Conservation (phyloP, 2,797 vertebrate species). For the Danio choprae region DNA sequence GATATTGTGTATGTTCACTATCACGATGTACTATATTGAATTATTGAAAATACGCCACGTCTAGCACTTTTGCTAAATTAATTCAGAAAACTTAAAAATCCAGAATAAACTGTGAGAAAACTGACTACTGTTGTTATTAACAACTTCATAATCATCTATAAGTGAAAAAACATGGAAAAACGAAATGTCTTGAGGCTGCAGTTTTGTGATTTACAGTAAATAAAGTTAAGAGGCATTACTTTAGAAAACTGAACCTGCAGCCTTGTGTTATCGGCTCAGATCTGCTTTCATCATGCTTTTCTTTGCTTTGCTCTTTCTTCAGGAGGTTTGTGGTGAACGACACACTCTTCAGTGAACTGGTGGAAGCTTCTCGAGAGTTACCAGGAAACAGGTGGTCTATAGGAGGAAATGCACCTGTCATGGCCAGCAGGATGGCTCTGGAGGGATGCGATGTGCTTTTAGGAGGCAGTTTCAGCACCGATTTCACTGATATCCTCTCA, state of each 20-base stretch:
- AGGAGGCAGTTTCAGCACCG: constrained; percentile 82
- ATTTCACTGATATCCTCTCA: constrained; percentile 81
- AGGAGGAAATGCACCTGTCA: constrained; percentile 85
- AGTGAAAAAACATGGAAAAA: not conserved
- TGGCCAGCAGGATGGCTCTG: constrained; percentile 83
- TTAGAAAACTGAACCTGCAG: not conserved
- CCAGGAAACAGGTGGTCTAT: constrained; percentile 85
- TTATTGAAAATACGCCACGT: no score
- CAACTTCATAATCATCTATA: not conserved
- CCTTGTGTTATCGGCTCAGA: not conserved
- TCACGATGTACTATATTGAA: no score
- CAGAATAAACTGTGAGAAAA: not conserved
- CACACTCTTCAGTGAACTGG: constrained; percentile 82
- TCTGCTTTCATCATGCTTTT: not conserved
- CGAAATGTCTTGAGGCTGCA: no score
- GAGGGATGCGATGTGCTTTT: constrained; percentile 86
- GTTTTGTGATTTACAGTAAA: not conserved
- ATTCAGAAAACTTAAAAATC: not conserved
- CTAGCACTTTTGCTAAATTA: no score
- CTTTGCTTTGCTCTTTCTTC: constrained; percentile 22
- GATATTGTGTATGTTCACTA: no score
- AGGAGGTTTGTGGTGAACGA: constrained; percentile 84
- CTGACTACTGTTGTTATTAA: not conserved
- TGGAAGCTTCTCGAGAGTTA: constrained; percentile 81
- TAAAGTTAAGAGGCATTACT: not conserved